Base-by-base conservation (phyloP, 2,113 vertebrate genomes). In the Strigops habroptila region DNA sequence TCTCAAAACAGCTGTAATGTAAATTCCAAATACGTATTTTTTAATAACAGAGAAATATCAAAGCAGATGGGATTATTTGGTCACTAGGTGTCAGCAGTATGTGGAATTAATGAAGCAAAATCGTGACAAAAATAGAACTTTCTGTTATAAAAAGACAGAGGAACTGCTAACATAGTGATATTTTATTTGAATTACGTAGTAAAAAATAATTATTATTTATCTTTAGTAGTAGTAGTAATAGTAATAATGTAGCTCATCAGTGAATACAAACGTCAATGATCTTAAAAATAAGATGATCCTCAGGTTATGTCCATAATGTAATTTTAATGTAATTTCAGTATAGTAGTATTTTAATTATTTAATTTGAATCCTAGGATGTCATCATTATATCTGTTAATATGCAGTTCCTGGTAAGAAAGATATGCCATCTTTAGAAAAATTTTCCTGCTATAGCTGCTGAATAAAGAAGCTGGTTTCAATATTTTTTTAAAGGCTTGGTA, bases 11-110 rank as follows among this genome's bases (percentile, higher is more conserved):
- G 9, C 6, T 59, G 12, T 30, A 65, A 5, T 23, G 25, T 25
- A 53, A 64, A 70, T 90, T 63, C 39, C 18, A 43, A 67, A 79
- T 43, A 46, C 3, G 2, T 46, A 8, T 49, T 68, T 82, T 25
- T 59, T 53, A 2, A 35, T 68, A 64, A 12, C 9, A 48, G 9
- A 70, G 35, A 82, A 88, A 65, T 76, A 88, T 41, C 43, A 43
- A 93, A 88, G 23, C 39, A 76, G 24, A 35, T 78, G 23, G 35
- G 57, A 63, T 63, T 85, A 46, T 92, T 86, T 93, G 67, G 82
- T 92, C 86, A 91, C 74, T 91, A 93, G 78, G 67, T 93, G 88
- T 94, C 85, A 96, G 85, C 62, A 71, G 48, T 43, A 92, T 64
- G 49, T 91, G 82, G 15, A 94, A 93, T 39, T 67, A 88, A 92